Conservation (phyloP, 2,113 vertebrate species). For the Ptilorrhoa leucosticta region DNA sequence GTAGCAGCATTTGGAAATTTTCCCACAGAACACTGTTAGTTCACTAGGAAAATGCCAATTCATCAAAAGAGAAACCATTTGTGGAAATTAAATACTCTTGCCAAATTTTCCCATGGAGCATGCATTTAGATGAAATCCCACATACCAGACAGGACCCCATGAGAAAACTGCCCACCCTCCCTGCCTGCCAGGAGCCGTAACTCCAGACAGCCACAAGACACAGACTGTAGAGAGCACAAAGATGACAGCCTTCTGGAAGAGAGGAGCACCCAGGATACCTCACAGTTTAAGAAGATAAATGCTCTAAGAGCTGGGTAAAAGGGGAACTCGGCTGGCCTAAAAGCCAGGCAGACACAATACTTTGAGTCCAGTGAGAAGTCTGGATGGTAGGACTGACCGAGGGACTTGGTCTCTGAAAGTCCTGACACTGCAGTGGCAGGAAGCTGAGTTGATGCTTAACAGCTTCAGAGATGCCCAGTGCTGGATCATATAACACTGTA, state of each 20-base stretch:
- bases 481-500: neutral
- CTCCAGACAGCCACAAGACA: neutral
- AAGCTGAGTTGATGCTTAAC: neutral
- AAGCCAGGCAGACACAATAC: neutral
- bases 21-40: neutral
- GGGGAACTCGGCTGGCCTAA: neutral
- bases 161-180: neutral
- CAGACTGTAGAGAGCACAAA: neutral
- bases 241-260: neutral
- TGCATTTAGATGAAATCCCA: neutral
- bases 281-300: neutral
- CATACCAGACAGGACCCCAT: neutral
- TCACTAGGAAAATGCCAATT: neutral
- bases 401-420: neutral
- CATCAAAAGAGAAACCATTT: neutral
- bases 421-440: neutral
- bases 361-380: neutral
- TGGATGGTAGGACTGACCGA: neutral
- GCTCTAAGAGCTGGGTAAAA: neutral
- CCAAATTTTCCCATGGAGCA: neutral
- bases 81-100: neutral
- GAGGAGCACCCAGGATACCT: neutral
- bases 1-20: neutral
- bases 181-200: neutral
- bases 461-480: neutral